Conservation (phyloP, 92 coral and sea anemone species). For the Desmophyllum pertusum region DNA sequence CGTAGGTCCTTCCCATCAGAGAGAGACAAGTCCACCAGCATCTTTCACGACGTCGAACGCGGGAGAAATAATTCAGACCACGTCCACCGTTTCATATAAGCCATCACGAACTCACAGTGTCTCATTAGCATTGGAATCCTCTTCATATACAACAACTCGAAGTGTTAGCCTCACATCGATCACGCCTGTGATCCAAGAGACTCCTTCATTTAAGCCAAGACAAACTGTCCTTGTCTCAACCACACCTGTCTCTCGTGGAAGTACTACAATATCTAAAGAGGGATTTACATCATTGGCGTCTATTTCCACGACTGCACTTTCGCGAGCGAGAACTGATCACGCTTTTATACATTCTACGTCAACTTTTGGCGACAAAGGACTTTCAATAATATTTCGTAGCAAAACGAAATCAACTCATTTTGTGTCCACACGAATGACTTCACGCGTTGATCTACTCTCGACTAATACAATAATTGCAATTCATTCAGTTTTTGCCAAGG, state of each 20-base stretch:
- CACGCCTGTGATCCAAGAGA: not conserved
- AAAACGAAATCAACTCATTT: not conserved
- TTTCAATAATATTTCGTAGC: not conserved
- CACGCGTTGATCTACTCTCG: not conserved
- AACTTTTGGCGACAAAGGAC: not conserved
- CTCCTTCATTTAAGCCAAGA: slow-evolving; percentile 1
- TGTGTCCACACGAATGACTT: not conserved
- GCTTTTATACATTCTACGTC: not conserved
- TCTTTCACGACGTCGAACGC: not conserved
- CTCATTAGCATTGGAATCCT: not conserved
- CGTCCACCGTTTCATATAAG: not conserved
- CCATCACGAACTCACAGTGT: not conserved
- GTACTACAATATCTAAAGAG: slow-evolving; percentile 1
- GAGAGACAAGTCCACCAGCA: not conserved
- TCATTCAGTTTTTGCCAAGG: not conserved
- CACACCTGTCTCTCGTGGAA: not conserved
- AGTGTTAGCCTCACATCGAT: not conserved
- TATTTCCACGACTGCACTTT: not conserved
- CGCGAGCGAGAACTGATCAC: not conserved
- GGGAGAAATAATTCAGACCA: not conserved
- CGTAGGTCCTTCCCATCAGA: slow-evolving; percentile 1
- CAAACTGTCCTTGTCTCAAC: not conserved
- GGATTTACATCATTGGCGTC: not conserved
- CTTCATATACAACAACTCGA: not conserved
- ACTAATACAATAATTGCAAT: not conserved